phyloP scores from a whole-genome alignment of 2,113 vertebrate species.

The Cavia porcellus region DNA sequence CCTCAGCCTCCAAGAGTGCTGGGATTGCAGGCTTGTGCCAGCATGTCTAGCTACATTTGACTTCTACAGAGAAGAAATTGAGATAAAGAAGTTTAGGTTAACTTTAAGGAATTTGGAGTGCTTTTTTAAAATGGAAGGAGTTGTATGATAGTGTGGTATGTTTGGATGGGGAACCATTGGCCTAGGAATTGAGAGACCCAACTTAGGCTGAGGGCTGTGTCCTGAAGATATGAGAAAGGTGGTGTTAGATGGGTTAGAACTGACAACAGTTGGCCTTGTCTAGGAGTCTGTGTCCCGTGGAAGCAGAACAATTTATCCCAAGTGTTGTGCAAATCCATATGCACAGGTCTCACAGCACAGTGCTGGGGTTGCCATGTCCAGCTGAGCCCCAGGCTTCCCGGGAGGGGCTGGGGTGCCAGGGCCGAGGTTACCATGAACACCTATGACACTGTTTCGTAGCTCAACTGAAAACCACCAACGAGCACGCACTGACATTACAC shows the following conservation, averaged over 20 bases:
- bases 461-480: background rate
- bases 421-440: background rate
- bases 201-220: background rate
- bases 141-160: background rate
- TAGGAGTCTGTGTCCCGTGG: rapidly evolving
- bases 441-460: background rate
- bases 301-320: background rate
- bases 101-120: background rate
- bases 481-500: background rate
- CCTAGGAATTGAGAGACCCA: too few relatives aligned
- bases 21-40: background rate
- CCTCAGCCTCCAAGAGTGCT: background rate
- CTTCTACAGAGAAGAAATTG: background rate
- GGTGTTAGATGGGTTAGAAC: background rate
- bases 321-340: background rate
- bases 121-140: background rate
- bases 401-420: background rate
- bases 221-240: background rate
- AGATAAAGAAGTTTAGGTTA: background rate
- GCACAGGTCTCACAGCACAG: background rate
- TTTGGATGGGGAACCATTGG: background rate
- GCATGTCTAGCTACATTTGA: background rate
- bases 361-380: too few relatives aligned
- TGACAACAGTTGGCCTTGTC: background rate
- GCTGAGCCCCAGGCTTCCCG: background rate